A percentile compares a stretch with the other conserved stretches of the same genome.
phyloP scores from a whole-genome alignment of 1,140 invertebrate genomes.

The Polyergus mexicanus region DNA sequence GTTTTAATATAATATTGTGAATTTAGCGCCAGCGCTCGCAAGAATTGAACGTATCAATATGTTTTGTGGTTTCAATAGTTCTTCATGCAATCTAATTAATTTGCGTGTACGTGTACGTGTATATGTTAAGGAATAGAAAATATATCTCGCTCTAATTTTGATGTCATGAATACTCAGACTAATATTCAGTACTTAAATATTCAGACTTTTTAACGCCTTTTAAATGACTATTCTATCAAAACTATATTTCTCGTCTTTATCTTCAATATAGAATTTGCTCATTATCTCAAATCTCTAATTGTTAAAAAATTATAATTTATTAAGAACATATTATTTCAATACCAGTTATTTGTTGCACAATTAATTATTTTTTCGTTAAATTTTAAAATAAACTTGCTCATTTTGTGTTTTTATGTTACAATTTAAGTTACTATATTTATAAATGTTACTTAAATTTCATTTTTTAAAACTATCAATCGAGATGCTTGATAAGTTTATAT shows the following conservation, averaged over 20 bases:
- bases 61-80: conserved; percentile 45
- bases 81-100: conserved; percentile 40
- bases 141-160: conserved; percentile 37
- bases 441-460: not conserved
- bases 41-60: conserved; percentile 30
- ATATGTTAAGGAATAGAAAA: not conserved
- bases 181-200: not conserved
- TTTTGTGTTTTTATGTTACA: not conserved
- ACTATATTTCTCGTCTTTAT: not conserved
- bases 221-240: not conserved
- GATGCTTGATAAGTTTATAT: not conserved
- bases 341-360: not conserved
- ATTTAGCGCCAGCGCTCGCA: conserved; percentile 17
- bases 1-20: conserved; percentile 32
- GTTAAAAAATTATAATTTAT: not conserved
- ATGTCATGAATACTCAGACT: not conserved
- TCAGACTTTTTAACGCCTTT: not conserved
- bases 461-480: not conserved
- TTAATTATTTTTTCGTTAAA: not conserved
- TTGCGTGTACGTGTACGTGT: no score
- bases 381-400: not conserved
- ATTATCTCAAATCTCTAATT: not conserved
- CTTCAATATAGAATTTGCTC: not conserved
- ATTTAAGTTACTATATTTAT: not conserved
- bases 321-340: not conserved